Evolutionary conservation across 1,140 invertebrate genomes (phyloP).

Genomic region (Vanessa atalanta): DNA sequence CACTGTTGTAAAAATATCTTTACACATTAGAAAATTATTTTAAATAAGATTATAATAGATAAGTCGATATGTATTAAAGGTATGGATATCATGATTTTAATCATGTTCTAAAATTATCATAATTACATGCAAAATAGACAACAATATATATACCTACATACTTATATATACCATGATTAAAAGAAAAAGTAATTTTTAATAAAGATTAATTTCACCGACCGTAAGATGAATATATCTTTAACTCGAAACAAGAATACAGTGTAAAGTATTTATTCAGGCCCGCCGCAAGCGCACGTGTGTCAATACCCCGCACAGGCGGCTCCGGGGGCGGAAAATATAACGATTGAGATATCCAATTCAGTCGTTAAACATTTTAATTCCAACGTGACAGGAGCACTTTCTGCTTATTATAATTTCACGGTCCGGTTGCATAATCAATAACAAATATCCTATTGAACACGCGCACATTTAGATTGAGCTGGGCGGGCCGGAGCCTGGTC

Average conservation of each 20-base stretch:
- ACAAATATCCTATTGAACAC: too few species aligned
- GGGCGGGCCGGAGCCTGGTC: too few species aligned
- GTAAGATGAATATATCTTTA: conserved; percentile 34
- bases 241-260: conserved; percentile 34
- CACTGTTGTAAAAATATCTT: background rate
- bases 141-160: background rate
- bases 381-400: too few species aligned
- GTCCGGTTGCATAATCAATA: too few species aligned
- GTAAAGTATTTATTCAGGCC: background rate
- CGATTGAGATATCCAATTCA: too few species aligned
- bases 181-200: background rate
- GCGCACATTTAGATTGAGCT: too few species aligned
- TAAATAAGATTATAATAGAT: conserved; percentile 6
- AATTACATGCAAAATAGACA: conserved; percentile 14
- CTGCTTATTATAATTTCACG: too few species aligned
- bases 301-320: too few species aligned
- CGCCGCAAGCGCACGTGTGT: too few species aligned
- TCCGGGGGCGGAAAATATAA: too few species aligned
- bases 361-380: too few species aligned
- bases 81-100: conserved; percentile 35
- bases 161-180: background rate
- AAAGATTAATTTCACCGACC: background rate
- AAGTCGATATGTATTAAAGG: conserved; percentile 40
- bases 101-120: conserved; percentile 26
- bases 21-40: background rate